Percentiles rank a stretch among this genome's conserved stretches.
Conservation (phyloP, 2,797 vertebrate species). For the Spinibarbus caldwelli region DNA sequence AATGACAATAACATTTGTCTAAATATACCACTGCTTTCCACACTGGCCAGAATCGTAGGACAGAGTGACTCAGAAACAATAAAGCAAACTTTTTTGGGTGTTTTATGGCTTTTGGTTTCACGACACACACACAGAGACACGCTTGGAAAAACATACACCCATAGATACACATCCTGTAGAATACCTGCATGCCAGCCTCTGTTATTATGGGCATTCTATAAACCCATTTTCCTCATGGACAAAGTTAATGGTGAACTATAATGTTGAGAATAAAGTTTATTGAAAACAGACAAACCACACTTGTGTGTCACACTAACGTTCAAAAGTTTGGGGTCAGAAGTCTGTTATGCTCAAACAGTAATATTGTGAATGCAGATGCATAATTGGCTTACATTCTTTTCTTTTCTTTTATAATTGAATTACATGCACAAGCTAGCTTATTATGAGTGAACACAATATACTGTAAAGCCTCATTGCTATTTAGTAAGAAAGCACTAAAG, state of each 20-base stretch:
- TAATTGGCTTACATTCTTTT: background rate
- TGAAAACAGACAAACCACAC: background rate
- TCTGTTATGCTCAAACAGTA: background rate
- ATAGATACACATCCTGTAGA: background rate
- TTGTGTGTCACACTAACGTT: background rate
- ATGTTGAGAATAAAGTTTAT: background rate
- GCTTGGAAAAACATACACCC: slow-evolving; percentile 4
- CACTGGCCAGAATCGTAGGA: slow-evolving; percentile 14
- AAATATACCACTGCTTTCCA: slow-evolving; percentile 24
- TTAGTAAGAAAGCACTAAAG: background rate
- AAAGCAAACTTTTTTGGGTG: slow-evolving; percentile 28
- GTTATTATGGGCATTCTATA: slow-evolving; percentile 20
- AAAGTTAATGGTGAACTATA: slow-evolving; percentile 33
- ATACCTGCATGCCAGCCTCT: slow-evolving; percentile 23
- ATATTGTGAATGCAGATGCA: background rate
- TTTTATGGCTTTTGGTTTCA: slow-evolving; percentile 48
- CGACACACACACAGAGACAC: background rate
- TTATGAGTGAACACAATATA: background rate
- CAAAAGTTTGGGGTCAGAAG: background rate
- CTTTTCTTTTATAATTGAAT: background rate
- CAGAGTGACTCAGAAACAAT: slow-evolving; percentile 52
- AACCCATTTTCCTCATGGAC: slow-evolving; percentile 23
- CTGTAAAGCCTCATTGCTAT: background rate
- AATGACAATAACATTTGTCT: slow-evolving; percentile 1
- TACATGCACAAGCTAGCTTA: background rate